A percentile compares a stretch with the other conserved stretches of the same genome.
Evolutionary conservation across 2,113 vertebrate genomes (phyloP).

Genomic region (Oceanites oceanicus): DNA sequence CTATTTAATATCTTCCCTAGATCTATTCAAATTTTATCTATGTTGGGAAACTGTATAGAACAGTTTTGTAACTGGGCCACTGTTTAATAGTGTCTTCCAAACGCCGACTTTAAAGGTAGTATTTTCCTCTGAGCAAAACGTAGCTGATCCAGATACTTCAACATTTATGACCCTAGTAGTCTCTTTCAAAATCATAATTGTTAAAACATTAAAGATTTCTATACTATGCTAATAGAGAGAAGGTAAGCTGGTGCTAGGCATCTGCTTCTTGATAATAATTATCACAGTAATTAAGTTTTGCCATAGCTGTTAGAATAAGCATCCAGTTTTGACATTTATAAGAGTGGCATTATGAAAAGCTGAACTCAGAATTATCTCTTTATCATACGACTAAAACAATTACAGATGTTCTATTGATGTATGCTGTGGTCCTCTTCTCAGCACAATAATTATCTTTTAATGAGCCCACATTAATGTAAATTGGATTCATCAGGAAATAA

Average conservation of each 20-base stretch:
- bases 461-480: slow-evolving; percentile 91
- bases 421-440: slow-evolving; percentile 61
- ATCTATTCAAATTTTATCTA: not conserved
- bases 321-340: slow-evolving; percentile 70
- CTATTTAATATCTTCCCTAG: not conserved
- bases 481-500: slow-evolving; percentile 82
- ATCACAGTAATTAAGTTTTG: slow-evolving; percentile 71
- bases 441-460: slow-evolving; percentile 89
- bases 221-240: not conserved
- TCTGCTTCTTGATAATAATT: slow-evolving; percentile 66
- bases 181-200: not conserved
- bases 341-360: slow-evolving; percentile 63
- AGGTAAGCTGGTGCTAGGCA: slow-evolving; percentile 39
- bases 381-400: slow-evolving; percentile 64
- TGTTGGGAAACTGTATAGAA: not conserved
- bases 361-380: slow-evolving; percentile 60
- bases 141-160: not conserved
- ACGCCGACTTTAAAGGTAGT: not conserved
- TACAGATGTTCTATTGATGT: slow-evolving; percentile 70
- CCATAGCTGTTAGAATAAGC: slow-evolving; percentile 50
- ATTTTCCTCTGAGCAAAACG: not conserved
- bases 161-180: not conserved
- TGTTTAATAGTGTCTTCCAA: not conserved
- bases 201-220: slow-evolving; percentile 35
- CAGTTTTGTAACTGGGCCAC: not conserved